These are phyloP conservation scores for Dipus sagitta DNA, from an alignment of 2,797 vertebrate species.

Conservation along the genomic window DNA sequence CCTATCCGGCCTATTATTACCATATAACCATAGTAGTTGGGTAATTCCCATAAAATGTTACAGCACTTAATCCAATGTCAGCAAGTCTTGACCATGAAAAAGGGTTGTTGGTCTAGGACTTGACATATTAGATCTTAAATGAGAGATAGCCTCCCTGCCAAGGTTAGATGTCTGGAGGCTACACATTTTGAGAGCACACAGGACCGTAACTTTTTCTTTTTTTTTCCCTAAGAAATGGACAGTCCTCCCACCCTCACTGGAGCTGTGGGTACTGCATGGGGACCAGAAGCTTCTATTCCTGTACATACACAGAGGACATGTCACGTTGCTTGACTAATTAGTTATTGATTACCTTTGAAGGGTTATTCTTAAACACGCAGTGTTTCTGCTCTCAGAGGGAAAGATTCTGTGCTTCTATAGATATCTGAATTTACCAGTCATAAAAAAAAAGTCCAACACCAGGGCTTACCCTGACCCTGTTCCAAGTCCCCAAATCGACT, in stretches of 20 bases:
- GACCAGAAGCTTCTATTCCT: neutral
- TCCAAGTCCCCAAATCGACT: fast-evolving
- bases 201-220: slow-evolving; percentile 13
- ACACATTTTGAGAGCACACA: neutral
- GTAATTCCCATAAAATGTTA: neutral
- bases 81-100: neutral
- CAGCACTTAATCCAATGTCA: neutral
- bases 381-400: neutral
- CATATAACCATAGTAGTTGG: neutral
- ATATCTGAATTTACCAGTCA: neutral
- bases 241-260: neutral
- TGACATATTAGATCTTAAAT: neutral
- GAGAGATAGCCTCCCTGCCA: neutral
- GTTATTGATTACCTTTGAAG: neutral
- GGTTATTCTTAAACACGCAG: neutral
- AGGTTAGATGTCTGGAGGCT: neutral
- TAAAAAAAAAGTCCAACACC: neutral
- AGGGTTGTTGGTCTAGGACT: neutral
- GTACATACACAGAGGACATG: neutral
- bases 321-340: neutral
- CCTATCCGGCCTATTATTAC: neutral
- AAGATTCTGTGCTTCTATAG: neutral
- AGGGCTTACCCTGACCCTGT: neutral
- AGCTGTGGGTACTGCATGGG: neutral
- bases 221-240: neutral